Conservation (phyloP, 2,888 invertebrate species). For the Atethmia centrago region DNA sequence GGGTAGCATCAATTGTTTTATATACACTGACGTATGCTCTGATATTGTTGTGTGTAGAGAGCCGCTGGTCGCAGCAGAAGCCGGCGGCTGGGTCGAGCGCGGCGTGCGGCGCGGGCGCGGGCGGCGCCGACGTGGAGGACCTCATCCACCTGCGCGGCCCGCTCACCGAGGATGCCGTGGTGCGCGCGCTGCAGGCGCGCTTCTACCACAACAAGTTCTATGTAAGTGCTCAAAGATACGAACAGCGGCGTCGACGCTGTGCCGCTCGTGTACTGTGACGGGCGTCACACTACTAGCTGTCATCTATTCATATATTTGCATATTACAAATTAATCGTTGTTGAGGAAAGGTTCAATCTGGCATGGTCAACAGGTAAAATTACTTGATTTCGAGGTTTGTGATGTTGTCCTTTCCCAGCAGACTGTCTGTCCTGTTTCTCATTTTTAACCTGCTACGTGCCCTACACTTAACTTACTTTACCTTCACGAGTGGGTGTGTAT, state of each 20-base stretch:
- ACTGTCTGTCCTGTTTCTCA: neutral
- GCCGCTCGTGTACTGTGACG: no score
- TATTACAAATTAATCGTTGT: neutral
- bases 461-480: neutral
- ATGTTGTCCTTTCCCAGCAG: neutral
- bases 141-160: slow-evolving; percentile 98
- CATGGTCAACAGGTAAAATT: neutral
- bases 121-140: slow-evolving; percentile 93
- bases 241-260: no score
- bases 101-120: slow-evolving; percentile 68
- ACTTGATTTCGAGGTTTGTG: neutral
- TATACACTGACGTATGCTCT: neutral
- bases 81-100: slow-evolving; percentile 62
- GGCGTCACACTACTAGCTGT: neutral
- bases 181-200: slow-evolving; percentile 97
- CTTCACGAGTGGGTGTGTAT: neutral
- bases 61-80: slow-evolving; percentile 72
- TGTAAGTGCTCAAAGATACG: slow-evolving; percentile 91
- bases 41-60: slow-evolving; percentile 68
- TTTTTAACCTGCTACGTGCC: no score
- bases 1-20: neutral
- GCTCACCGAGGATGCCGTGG: slow-evolving; percentile 97
- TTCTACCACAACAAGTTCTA: slow-evolving; percentile 96
- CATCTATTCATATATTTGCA: neutral
- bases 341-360: no score